Conservation (phyloP, 2,888 invertebrate species). For the Brachyptera risi region DNA sequence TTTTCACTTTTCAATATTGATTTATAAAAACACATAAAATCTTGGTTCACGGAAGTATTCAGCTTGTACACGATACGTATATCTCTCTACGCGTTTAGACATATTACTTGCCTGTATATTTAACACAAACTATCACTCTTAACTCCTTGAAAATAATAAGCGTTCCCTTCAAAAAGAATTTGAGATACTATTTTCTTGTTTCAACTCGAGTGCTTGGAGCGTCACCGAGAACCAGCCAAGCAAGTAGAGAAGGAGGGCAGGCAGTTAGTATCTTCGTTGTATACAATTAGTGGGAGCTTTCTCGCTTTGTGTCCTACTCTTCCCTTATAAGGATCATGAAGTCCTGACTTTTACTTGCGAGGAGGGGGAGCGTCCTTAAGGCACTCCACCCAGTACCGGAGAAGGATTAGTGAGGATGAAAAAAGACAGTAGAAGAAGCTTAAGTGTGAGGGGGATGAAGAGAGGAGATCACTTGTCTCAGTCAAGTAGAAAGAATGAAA, state of each 20-base stretch:
- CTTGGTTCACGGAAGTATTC: too few species aligned
- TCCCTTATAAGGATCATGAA: conserved; percentile 13
- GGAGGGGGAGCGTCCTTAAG: conserved; percentile 14
- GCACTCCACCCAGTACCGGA: conserved; percentile 10
- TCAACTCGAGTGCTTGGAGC: neutral
- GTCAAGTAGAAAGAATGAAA: conserved; percentile 22
- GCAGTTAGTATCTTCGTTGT: conserved; percentile 24
- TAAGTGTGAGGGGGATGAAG: conserved; percentile 3
- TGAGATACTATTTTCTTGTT: neutral
- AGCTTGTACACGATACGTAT: too few species aligned
- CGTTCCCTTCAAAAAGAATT: neutral
- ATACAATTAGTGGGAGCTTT: conserved; percentile 25
- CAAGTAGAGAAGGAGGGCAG: conserved; percentile 3
- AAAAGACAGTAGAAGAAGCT: conserved; percentile 17
- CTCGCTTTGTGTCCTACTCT: conserved; percentile 4
- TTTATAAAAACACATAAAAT: too few species aligned
- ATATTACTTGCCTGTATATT: too few species aligned
- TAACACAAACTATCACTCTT: too few species aligned
- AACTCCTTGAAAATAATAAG: too few species aligned
- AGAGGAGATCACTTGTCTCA: conserved; percentile 13
- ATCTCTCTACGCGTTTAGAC: too few species aligned
- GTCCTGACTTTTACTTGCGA: neutral
- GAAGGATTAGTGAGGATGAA: conserved; percentile 15
- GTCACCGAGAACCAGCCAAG: too few species aligned
- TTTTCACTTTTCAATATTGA: too few species aligned